phyloP scores from a whole-genome alignment of 2,888 invertebrate genomes.

The Drosophila mimica region DNA sequence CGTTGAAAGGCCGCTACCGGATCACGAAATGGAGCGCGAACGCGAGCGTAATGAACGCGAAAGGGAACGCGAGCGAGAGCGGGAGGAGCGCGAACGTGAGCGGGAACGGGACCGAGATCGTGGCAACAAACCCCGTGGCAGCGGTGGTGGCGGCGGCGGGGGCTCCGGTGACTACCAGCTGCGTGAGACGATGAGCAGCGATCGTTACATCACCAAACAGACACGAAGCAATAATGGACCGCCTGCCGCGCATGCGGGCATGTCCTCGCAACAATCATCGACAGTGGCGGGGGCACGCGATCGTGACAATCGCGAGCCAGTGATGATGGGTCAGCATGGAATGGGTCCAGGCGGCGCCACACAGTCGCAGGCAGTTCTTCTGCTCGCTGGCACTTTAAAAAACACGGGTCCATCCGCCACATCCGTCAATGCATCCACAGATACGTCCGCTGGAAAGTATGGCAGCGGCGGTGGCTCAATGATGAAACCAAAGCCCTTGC shows the following conservation, averaged over 20 bases:
- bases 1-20: conserved; percentile 89
- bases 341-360: conserved; percentile 54
- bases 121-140: conserved; percentile 65
- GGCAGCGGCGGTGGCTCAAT: conserved; percentile 86
- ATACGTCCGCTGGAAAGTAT: conserved; percentile 73
- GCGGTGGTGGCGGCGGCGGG: conserved; percentile 31
- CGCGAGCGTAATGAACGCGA: conserved; percentile 64
- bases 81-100: conserved; percentile 74
- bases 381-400: conserved; percentile 65
- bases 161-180: conserved; percentile 63
- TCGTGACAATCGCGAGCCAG: conserved; percentile 62
- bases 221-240: conserved; percentile 81
- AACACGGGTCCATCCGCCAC: conserved; percentile 54
- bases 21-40: conserved; percentile 68
- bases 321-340: conserved; percentile 63
- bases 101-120: conserved; percentile 69
- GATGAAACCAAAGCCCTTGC: conserved; percentile 89
- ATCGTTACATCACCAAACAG: conserved; percentile 82
- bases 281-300: conserved; percentile 39
- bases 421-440: conserved; percentile 55
- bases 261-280: conserved; percentile 70
- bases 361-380: conserved; percentile 55
- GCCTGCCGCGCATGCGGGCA: conserved; percentile 75
- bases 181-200: conserved; percentile 79
- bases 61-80: conserved; percentile 63